phyloP scores from a whole-genome alignment of 92 coral and sea anemone species.

The Parazoanthus swiftii region DNA sequence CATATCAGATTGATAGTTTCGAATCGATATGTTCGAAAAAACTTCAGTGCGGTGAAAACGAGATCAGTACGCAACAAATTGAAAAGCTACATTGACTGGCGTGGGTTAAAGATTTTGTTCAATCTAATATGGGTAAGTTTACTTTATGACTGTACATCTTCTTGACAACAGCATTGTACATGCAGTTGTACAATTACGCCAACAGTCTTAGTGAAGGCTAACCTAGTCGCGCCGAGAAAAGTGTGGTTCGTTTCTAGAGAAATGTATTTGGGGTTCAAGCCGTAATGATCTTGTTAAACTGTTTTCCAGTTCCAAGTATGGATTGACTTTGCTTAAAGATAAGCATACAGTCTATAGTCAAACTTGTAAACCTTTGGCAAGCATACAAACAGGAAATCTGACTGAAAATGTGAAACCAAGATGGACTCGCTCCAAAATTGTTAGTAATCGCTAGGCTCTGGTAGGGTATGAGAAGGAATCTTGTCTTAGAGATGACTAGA shows the following conservation, averaged over 20 bases:
- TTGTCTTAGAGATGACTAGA: background rate
- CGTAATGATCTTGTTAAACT: background rate
- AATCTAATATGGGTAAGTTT: conserved; percentile 6
- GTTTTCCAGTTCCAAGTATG: too few relatives aligned
- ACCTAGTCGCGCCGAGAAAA: background rate
- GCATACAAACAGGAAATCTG: conserved; percentile 7
- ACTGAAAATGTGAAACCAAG: background rate
- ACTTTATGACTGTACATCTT: background rate
- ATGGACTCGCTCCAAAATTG: background rate
- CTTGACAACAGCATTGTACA: background rate
- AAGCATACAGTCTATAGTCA: background rate
- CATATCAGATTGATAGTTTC: background rate
- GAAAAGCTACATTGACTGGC: background rate
- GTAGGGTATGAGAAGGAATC: background rate
- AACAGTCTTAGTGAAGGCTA: background rate
- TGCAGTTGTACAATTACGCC: background rate
- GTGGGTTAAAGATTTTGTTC: background rate
- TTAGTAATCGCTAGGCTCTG: background rate
- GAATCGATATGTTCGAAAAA: background rate
- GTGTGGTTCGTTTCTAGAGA: background rate
- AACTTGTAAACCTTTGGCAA: background rate
- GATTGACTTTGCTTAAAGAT: background rate
- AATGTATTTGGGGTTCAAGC: background rate
- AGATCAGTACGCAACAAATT: background rate
- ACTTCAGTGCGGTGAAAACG: background rate